Percentiles rank a stretch among this genome's conserved stretches.
Evolutionary conservation across 2,113 vertebrate species (phyloP).

Genomic region (Halichoerus grypus): DNA sequence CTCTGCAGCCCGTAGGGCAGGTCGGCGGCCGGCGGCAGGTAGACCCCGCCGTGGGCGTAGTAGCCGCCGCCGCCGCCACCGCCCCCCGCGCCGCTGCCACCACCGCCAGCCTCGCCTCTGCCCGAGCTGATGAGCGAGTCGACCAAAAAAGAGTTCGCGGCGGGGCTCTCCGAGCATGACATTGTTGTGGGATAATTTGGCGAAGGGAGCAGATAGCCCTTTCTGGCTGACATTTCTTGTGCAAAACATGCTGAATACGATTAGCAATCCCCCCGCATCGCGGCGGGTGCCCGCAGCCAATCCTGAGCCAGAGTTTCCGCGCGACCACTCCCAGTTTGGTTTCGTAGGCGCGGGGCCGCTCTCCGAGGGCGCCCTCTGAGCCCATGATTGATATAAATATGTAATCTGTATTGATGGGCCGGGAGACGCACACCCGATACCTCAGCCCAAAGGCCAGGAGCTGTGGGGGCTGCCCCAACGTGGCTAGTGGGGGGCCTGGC

Average conservation of each 20-base stretch:
- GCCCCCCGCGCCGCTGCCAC: constrained; percentile 87
- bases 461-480: constrained; percentile 32
- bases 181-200: constrained; percentile 98
- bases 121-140: constrained; percentile 97
- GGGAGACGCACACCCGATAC: constrained; percentile 64
- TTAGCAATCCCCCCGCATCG: constrained; percentile 98
- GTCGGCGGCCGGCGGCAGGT: constrained; percentile 94
- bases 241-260: constrained; percentile 99
- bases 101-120: constrained; percentile 92
- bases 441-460: constrained; percentile 45
- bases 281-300: constrained; percentile 95
- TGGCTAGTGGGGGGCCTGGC: background rate
- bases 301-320: constrained; percentile 92
- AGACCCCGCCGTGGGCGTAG: constrained; percentile 94
- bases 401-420: constrained; percentile 87
- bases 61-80: constrained; percentile 92
- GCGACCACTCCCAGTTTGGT: constrained; percentile 96
- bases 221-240: constrained; percentile 99
- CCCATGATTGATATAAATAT: constrained; percentile 90
- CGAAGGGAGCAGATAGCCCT: constrained; percentile 98
- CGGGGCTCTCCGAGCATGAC: constrained; percentile 99
- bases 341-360: constrained; percentile 91
- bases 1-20: constrained; percentile 96
- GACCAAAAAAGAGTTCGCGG: constrained; percentile 98
- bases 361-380: constrained; percentile 93